These are phyloP conservation scores for Caenorhabditis macrosperma DNA, from an alignment of 2,888 invertebrate species.

Conservation along the genomic window DNA sequence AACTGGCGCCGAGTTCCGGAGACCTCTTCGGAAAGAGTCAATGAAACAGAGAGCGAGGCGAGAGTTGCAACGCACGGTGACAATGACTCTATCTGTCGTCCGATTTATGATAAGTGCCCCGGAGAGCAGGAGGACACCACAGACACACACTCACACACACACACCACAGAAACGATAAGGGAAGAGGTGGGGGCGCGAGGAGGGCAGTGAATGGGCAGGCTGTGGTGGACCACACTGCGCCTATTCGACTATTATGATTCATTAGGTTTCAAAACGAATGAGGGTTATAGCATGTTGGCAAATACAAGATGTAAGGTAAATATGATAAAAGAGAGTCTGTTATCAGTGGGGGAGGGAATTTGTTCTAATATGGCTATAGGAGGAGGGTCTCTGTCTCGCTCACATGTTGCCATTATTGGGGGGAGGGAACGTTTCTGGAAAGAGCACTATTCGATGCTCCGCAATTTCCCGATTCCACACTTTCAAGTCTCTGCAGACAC, in stretches of 20 bases:
- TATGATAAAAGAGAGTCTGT: conserved; percentile 33
- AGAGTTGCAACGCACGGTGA: conserved; percentile 27
- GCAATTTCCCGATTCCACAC: no score
- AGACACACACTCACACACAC: no score
- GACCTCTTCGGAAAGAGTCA: neutral
- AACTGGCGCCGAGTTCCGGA: no score
- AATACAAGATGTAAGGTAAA: conserved; percentile 42
- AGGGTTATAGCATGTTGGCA: conserved; percentile 28
- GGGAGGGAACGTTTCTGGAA: neutral
- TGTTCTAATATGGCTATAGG: conserved; percentile 28
- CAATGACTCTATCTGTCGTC: conserved; percentile 21
- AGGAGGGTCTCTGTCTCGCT: neutral
- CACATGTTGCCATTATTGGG: no score
- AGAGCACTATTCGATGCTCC: no score
- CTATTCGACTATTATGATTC: conserved; percentile 40
- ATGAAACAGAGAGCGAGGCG: neutral
- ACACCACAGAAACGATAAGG: conserved; percentile 25
- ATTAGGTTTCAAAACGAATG: conserved; percentile 41
- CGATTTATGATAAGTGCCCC: conserved; percentile 46
- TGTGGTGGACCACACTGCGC: no score
- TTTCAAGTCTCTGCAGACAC: no score
- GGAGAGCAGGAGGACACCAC: no score
- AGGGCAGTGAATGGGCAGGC: conserved; percentile 11
- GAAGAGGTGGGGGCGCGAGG: conserved; percentile 2
- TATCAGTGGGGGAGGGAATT: conserved; percentile 40